phyloP scores from a whole-genome alignment of 2,113 vertebrate species.

The Puffinus mauretanicus region DNA sequence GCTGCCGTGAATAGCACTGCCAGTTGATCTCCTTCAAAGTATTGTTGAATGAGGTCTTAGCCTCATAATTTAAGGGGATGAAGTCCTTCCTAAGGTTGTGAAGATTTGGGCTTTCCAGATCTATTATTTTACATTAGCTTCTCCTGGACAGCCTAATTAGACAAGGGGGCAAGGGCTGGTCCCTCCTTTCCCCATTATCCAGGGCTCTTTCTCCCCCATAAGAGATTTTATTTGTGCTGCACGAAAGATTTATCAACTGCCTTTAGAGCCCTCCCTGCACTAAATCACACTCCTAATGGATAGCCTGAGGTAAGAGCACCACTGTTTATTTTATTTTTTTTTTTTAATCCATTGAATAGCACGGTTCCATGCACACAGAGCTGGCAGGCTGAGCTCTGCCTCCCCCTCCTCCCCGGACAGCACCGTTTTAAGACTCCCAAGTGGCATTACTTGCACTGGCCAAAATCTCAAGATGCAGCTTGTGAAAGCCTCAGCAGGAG shows the following conservation, averaged over 20 bases:
- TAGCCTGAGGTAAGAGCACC: conserved; percentile 49
- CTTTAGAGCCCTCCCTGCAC: conserved; percentile 45
- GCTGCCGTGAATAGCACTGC: not conserved
- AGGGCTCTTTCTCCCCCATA: not conserved
- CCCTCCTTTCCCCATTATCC: not conserved
- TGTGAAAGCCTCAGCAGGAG: not conserved
- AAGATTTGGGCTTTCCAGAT: not conserved
- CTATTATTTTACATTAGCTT: conserved; percentile 31
- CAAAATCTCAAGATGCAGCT: not conserved
- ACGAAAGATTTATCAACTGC: conserved; percentile 38
- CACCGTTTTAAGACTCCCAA: not conserved
- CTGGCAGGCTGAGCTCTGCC: conserved; percentile 6
- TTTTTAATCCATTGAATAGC: conserved; percentile 10
- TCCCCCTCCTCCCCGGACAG: not conserved
- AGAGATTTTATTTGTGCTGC: conserved; percentile 45
- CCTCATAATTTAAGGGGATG: conserved; percentile 48
- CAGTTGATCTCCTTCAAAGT: conserved; percentile 28
- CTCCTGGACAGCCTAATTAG: conserved; percentile 12
- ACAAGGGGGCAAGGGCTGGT: not conserved
- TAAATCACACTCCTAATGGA: conserved; percentile 58
- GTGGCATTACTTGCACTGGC: not conserved
- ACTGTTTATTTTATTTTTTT: conserved; percentile 27
- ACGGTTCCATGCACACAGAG: not conserved
- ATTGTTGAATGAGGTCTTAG: not conserved
- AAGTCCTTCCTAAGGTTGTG: conserved; percentile 10